Conservation (phyloP, 2,113 vertebrate genomes). For the Calypte anna region DNA sequence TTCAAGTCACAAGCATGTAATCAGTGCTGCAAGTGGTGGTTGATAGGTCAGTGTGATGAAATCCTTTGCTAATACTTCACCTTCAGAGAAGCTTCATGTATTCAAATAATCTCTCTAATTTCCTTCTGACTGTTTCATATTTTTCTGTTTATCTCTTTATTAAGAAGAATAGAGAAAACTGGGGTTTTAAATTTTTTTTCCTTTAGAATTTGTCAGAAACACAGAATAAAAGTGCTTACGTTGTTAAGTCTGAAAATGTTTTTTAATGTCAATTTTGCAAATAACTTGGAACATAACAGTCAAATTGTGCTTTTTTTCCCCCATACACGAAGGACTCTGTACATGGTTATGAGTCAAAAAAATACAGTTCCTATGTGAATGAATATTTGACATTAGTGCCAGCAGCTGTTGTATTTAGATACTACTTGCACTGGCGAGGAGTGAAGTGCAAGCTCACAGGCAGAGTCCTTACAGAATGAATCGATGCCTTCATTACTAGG, state of each 20-base stretch:
- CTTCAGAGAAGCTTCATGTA: neutral
- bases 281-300: neutral
- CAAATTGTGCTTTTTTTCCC: neutral
- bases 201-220: neutral
- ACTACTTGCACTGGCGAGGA: neutral
- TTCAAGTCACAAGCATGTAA: neutral
- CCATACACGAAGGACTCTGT: neutral
- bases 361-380: neutral
- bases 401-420: neutral
- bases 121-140: neutral
- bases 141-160: neutral
- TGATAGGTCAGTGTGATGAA: neutral
- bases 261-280: neutral
- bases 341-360: neutral
- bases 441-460: neutral
- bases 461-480: neutral
- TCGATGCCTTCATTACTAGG: neutral
- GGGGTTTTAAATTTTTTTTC: neutral
- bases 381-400: neutral
- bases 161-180: neutral
- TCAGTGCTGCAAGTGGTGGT: neutral
- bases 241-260: neutral
- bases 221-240: neutral
- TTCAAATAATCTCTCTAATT: neutral
- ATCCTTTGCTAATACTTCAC: neutral